Evolutionary conservation across 1,140 invertebrate species (phyloP).

Genomic region (Doryteuthis pealeii): DNA sequence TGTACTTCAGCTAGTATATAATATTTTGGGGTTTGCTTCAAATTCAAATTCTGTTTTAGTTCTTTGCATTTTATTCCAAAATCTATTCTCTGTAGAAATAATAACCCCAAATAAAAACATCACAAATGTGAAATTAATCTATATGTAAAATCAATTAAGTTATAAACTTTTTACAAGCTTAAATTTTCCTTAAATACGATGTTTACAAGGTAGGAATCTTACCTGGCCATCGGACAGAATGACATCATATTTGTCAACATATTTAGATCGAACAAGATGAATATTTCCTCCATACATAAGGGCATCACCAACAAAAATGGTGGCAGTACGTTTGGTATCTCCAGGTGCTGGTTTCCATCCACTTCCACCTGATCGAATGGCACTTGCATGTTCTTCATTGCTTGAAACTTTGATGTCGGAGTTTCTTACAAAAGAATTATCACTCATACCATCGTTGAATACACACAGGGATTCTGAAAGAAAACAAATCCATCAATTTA

Average conservation of each 20-base stretch:
- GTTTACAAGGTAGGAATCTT: not conserved
- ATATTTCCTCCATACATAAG: not conserved
- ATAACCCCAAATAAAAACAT: too few species aligned
- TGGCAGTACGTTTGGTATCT: not conserved
- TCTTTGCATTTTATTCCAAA: too few species aligned
- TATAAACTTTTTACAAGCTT: too few species aligned
- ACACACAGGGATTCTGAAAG: not conserved
- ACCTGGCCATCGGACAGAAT: not conserved
- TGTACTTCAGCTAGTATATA: too few species aligned
- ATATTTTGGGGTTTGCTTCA: too few species aligned
- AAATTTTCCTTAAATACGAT: too few species aligned
- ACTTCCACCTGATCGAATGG: not conserved
- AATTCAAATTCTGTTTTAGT: too few species aligned
- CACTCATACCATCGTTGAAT: not conserved
- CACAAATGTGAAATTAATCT: too few species aligned
- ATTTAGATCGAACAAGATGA: not conserved
- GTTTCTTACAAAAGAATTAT: not conserved
- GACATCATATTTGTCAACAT: not conserved
- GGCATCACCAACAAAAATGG: slow-evolving; percentile 5
- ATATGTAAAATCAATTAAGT: too few species aligned
- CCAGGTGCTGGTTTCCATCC: not conserved
- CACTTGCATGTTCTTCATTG: not conserved
- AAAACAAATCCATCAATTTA: too few species aligned
- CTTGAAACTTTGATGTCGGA: not conserved
- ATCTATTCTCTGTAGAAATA: too few species aligned